These are phyloP conservation scores for Macrotrachela quadricornifera DNA, from an alignment of 1,140 invertebrate species.

Conservation along the genomic window DNA sequence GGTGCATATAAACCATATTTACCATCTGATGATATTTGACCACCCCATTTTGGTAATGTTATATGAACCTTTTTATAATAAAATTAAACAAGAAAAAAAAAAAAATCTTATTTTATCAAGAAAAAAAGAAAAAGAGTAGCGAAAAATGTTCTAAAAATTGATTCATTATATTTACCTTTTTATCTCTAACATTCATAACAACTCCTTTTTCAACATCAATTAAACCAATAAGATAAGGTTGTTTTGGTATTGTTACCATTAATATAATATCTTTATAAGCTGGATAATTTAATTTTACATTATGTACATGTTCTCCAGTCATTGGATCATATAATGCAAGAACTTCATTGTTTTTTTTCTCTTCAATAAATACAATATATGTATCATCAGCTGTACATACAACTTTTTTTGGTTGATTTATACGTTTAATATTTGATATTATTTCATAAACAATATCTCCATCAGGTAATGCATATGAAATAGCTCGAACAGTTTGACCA, in stretches of 20 bases:
- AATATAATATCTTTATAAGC: slow-evolving; percentile 38
- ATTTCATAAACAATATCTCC: slow-evolving; percentile 56
- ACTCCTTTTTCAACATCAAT: slow-evolving; percentile 4
- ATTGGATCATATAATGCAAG: slow-evolving; percentile 59
- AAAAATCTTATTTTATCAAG: no score
- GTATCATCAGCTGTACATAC: slow-evolving; percentile 57
- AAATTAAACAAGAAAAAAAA: neutral
- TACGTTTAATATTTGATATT: slow-evolving; percentile 39
- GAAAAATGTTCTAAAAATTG: neutral
- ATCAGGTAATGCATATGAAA: slow-evolving; percentile 16
- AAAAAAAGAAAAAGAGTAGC: no score
- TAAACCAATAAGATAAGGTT: slow-evolving; percentile 21
- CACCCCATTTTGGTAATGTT: slow-evolving; percentile 35
- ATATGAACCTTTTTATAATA: slow-evolving; percentile 22
- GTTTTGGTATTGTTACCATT: slow-evolving; percentile 54
- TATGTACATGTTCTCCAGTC: slow-evolving; percentile 54
- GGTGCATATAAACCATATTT: slow-evolving; percentile 78
- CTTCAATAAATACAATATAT: slow-evolving; percentile 50
- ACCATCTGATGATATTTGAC: slow-evolving; percentile 30
- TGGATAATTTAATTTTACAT: slow-evolving; percentile 29
- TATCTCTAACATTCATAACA: no score
- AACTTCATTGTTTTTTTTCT: slow-evolving; percentile 63
- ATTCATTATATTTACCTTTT: no score
- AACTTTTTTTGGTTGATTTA: slow-evolving; percentile 28
- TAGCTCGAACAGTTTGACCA: no score